Evolutionary conservation across 2,888 invertebrate genomes (phyloP), one percentile per base, ranked within the genome.

Genomic region (Rhodophaea formosa): DNA sequence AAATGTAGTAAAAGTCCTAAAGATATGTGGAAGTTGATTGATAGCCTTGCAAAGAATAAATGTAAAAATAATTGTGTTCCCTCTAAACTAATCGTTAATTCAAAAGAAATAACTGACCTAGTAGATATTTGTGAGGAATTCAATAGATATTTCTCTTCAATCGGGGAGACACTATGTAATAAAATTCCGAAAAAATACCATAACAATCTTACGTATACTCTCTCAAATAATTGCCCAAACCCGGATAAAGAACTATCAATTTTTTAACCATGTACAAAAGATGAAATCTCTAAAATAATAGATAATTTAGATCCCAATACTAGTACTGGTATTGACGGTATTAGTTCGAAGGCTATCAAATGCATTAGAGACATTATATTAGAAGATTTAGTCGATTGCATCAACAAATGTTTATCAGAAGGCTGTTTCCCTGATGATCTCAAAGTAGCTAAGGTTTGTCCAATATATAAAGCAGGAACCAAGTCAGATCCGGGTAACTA

Each of bases 11-110:
- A 56, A 29, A 42, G 51, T 3, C 56, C 49, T 8, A 56, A 56
- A 42, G 51, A 51, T 51, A 56, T 56, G 56, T 56, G 56, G 56
- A 51, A 56, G 51, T 23, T 56, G 8, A 51, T 56, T n/a, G 51
- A 56, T 15, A 51, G 14, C 30, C 29, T 56, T 5, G 39, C 56
- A 51, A 10, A 23, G 15, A 56, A 56, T 10, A 56, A 56, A 56
- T 35, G n/a, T n/a, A 56, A 51, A 30, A 39, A 42, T 12, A 51
- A 51, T 43, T 23, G 7, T 56, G 56, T 43, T 56, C 30, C 30
- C 43, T 44, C 43, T 16, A 56, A 56, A n/a, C 29, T 56, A 2
- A 30, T 43, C 10, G 42, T 46, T 8, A 39, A 52, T 23, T 44
- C 45, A 10, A 16, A 52, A 30, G 7, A 53, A 10, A 23, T 46